A percentile compares a stretch with the other conserved stretches of the same genome.
phyloP scores from a whole-genome alignment of 2,113 vertebrate species.

The Sialia sialis region DNA sequence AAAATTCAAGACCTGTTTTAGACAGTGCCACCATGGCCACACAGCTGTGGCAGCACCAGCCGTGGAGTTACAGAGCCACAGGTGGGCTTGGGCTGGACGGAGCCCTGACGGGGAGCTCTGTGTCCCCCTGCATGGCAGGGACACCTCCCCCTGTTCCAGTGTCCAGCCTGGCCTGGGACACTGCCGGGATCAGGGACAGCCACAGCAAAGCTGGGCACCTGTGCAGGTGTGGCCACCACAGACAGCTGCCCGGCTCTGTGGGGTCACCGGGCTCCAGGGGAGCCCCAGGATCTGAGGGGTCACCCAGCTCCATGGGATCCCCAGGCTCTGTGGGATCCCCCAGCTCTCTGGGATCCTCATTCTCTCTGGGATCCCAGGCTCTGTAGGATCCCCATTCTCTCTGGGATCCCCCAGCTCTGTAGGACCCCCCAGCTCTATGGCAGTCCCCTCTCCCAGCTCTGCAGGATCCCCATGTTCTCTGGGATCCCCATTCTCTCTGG shows the following conservation, averaged over 20 bases:
- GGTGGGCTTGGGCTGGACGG: neutral
- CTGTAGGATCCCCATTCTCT: fast-evolving
- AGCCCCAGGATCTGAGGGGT: too few relatives aligned
- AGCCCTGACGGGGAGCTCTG: neutral
- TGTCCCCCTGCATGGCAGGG: neutral
- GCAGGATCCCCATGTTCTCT: fast-evolving
- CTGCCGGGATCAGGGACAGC: neutral
- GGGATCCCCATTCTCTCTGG: neutral
- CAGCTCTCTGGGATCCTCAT: too few relatives aligned
- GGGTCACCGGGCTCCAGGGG: too few relatives aligned
- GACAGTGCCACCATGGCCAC: neutral
- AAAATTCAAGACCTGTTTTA: too few relatives aligned
- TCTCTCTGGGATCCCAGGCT: neutral
- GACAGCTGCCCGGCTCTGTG: too few relatives aligned
- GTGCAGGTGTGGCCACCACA: neutral
- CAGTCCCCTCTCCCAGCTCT: neutral
- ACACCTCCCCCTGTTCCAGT: neutral
- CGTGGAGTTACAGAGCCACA: neutral
- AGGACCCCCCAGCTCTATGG: fast-evolving
- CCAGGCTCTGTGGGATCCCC: too few relatives aligned
- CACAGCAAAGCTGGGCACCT: neutral
- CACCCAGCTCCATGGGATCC: too few relatives aligned
- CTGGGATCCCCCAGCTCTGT: too few relatives aligned
- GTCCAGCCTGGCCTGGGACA: neutral
- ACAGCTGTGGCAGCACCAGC: too few relatives aligned